Percentiles rank a stretch among this genome's conserved stretches.
phyloP scores from a whole-genome alignment of 2,888 invertebrate genomes.

The Orthosia incerta region DNA sequence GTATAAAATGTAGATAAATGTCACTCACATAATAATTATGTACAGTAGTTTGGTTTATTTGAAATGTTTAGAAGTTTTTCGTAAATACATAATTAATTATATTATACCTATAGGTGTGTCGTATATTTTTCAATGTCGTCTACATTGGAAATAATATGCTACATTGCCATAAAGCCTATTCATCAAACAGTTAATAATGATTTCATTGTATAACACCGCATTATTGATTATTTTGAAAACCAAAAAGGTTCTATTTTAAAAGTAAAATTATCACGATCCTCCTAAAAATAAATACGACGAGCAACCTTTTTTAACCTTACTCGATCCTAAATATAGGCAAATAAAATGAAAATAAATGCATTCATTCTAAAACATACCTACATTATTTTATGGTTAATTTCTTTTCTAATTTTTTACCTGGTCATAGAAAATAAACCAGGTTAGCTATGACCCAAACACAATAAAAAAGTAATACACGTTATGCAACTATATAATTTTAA shows the following conservation, averaged over 20 bases:
- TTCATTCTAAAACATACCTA: not conserved
- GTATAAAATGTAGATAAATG: too few species aligned
- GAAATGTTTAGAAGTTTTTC: not conserved
- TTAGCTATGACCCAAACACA: not conserved
- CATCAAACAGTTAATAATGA: not conserved
- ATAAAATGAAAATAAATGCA: not conserved
- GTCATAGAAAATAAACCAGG: not conserved
- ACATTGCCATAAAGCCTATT: not conserved
- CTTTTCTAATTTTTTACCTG: not conserved
- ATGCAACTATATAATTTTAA: not conserved
- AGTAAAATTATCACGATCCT: not conserved
- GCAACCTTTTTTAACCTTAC: not conserved
- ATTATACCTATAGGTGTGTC: not conserved
- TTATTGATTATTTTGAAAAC: not conserved
- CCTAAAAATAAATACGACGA: constrained; percentile 34
- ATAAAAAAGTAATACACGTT: not conserved
- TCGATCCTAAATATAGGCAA: constrained; percentile 3
- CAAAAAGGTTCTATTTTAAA: not conserved
- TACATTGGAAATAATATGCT: too few species aligned
- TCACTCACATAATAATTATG: too few species aligned
- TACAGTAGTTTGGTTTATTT: too few species aligned
- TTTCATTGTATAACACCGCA: not conserved
- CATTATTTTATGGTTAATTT: too few species aligned
- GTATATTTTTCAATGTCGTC: not conserved
- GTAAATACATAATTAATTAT: not conserved